A percentile compares a stretch with the other conserved stretches of the same genome.
phyloP scores from a whole-genome alignment of 2,888 invertebrate species.

The Seira musarum region DNA sequence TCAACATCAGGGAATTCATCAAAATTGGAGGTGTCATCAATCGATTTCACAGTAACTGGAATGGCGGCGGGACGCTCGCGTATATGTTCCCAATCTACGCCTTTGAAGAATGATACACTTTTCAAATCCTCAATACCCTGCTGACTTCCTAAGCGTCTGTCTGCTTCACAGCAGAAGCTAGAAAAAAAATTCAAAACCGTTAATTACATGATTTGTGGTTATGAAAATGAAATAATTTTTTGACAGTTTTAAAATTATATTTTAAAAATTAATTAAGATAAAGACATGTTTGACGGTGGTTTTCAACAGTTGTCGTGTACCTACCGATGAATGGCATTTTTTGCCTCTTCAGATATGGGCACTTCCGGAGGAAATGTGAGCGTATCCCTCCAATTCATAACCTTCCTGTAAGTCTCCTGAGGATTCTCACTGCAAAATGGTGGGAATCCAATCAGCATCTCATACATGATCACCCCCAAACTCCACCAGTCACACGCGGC shows the following conservation, averaged over 20 bases:
- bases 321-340: slow-evolving; percentile 86
- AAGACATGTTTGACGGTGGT: background rate
- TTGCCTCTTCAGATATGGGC: slow-evolving; percentile 98
- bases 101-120: slow-evolving; percentile 92
- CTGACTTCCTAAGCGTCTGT: slow-evolving; percentile 90
- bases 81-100: slow-evolving; percentile 99
- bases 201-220: slow-evolving; percentile 4
- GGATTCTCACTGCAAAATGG: slow-evolving; percentile 99
- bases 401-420: slow-evolving; percentile 96
- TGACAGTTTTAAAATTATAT: background rate
- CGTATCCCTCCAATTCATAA: slow-evolving; percentile 99
- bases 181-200: slow-evolving; percentile 11
- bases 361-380: slow-evolving; percentile 99
- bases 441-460: slow-evolving; percentile 99
- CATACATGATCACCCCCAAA: slow-evolving; percentile 99
- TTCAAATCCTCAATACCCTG: slow-evolving; percentile 96
- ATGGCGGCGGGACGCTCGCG: slow-evolving; percentile 98
- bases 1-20: slow-evolving; percentile 99
- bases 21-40: slow-evolving; percentile 99
- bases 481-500: slow-evolving; percentile 99
- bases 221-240: slow-evolving; percentile 19
- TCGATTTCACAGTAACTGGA: slow-evolving; percentile 97
- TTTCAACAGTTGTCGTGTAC: background rate
- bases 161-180: slow-evolving; percentile 97
- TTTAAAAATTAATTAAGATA: background rate